These are phyloP conservation scores for Batillaria attramentaria DNA, from an alignment of 1,140 invertebrate genomes.

Conservation along the genomic window DNA sequence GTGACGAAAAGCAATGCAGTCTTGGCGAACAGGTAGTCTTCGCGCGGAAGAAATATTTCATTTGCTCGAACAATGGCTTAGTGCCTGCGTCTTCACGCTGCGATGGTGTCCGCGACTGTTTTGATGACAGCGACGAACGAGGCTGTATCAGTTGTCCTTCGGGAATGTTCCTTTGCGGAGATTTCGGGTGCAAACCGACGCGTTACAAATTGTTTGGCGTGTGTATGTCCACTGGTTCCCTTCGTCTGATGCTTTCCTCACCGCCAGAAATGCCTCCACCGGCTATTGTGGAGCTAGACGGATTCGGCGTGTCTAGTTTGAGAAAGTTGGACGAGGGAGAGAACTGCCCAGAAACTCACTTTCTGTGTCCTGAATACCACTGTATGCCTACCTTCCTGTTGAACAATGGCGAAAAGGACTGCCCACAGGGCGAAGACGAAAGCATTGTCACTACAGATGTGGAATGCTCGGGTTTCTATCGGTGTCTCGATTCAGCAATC, in stretches of 20 bases:
- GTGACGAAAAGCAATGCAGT: slow-evolving; percentile 30
- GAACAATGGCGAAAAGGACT: slow-evolving; percentile 33
- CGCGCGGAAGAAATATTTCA: background rate
- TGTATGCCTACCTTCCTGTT: slow-evolving; percentile 34
- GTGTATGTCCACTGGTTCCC: background rate
- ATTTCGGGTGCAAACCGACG: slow-evolving; percentile 8
- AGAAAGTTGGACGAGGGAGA: background rate
- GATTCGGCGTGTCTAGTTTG: slow-evolving; percentile 28
- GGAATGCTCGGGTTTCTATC: background rate
- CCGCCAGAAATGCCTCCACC: background rate
- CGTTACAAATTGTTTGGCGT: background rate
- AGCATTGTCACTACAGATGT: background rate
- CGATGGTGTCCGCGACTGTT: slow-evolving; percentile 32
- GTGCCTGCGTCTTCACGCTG: slow-evolving; percentile 1
- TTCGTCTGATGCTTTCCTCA: too few species aligned
- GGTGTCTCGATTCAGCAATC: slow-evolving; percentile 11
- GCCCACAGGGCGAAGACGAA: slow-evolving; percentile 33
- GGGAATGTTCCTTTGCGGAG: background rate
- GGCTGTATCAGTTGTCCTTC: slow-evolving; percentile 16
- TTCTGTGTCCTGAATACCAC: slow-evolving; percentile 11
- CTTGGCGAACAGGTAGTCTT: background rate
- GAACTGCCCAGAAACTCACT: slow-evolving; percentile 27
- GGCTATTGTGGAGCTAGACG: background rate
- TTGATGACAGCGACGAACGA: slow-evolving; percentile 33
- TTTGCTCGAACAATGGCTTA: slow-evolving; percentile 22